Base-by-base conservation (phyloP, 1,140 invertebrate genomes). In the Sinella curviseta region DNA sequence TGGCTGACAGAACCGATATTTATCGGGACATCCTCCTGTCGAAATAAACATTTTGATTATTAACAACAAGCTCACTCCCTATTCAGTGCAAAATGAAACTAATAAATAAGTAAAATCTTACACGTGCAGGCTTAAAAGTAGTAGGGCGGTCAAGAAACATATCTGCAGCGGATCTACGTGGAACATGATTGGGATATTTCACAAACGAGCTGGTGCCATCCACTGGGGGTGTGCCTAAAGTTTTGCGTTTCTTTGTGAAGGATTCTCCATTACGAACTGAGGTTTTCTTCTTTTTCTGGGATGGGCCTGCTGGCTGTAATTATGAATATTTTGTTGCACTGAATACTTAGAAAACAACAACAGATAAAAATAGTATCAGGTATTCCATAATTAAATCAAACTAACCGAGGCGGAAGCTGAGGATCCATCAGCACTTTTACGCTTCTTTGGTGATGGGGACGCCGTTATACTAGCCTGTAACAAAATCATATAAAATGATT, bases 1-100 rank as follows among this genome's bases (percentile, higher is more conserved):
- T 95, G 91, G 0, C 94, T 93, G 0, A 94, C 89, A 36, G 90
- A 92, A 86, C 91, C 91, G 77, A 96, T 89, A 85, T 96, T 94
- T 28, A 96, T 86, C 0, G 91, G 90, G 24, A 92, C 92, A 0
- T 91, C 91, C 76, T 92, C 92, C 90, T 95, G 65, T n/a, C 26
- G 24, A 14, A 60, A 8, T 3, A 60, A 17, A 17, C 57, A 26
- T 3, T 60, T 17, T 60, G 24, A 3, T 88, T 83, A 85, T 33
- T 82, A 85, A 36, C 75, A 80, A 83, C 67, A 78, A 16, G 24
- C 57, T 65, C 36, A 79, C n/a, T n/a, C n/a, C n/a, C n/a, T n/a
- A n/a, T n/a, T n/a, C n/a, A n/a, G n/a, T 77, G 82, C 67, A 65
- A 74, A 60, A 78, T 24, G 60, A 26, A 74, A 81, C 70, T 82